Evolutionary conservation across 2,797 vertebrate genomes (phyloP), one percentile per base, ranked within the genome.

Genomic region (Clarias pachynema): DNA sequence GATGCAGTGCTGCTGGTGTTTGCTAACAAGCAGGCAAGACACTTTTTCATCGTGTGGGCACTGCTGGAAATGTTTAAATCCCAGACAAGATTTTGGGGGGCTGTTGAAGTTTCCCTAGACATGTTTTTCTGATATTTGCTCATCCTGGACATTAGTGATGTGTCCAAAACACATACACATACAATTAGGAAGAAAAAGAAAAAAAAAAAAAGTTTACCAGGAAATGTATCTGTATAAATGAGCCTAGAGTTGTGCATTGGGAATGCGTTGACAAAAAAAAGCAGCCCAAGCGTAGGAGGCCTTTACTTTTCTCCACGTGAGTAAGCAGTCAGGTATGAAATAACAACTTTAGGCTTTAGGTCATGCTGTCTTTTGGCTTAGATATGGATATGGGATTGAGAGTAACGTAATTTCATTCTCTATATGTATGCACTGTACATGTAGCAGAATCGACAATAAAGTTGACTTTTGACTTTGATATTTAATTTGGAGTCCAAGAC

Each of bases 1-100:
- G 97, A 99, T 63, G 98, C 97, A 0, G 97, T 98, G 81, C 96
- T 99, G 22, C 97, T 99, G 0, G 95, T 99, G 88, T 99, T 99
- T 18, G 97, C 97, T 89, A 99, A 99, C 92, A 99, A 99, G 92
- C 98, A 99, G 97, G 98, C 97, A 92, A 87, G 89, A 81, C 14
- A 59, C 22, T 81, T 22, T 49, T 79, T n/a, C 14, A 80, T 79
- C 24, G 10, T 78, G 16, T 57, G 29, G 31, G 29, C 65, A 22
- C 1, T n/a, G 49, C 12, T 44, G 57, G 63, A 65, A 53, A 8
- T 53, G 62, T 66, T 70, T 12, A 5, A 69, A 22, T 70, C 29
- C 80, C 80, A 37, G 12, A 57, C 29, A 59, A 40, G 53, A 20
- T 79, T 57, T 44, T 40, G 62, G 6, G n/a, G 34, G 56, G 24